phyloP scores from a whole-genome alignment of 2,888 invertebrate genomes.

The Hypsopygia costalis region DNA sequence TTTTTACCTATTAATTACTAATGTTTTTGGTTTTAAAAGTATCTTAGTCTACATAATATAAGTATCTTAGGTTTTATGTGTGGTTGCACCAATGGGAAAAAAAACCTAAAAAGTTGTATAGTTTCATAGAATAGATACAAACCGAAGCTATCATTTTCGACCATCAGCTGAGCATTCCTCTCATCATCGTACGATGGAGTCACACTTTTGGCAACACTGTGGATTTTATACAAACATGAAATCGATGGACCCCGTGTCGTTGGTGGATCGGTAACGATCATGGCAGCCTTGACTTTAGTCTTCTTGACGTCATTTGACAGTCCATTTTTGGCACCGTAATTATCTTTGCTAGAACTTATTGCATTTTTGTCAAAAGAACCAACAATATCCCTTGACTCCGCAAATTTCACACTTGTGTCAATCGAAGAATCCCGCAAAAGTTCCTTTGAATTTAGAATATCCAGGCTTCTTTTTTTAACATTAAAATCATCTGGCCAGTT shows the following conservation, averaged over 20 bases:
- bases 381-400: conserved; percentile 37
- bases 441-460: conserved; percentile 46
- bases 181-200: conserved; percentile 64
- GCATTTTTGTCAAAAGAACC: conserved; percentile 37
- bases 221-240: conserved; percentile 61
- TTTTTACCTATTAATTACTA: too few species aligned
- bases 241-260: conserved; percentile 49
- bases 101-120: too few species aligned
- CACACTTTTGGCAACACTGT: conserved; percentile 55
- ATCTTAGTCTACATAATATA: too few species aligned
- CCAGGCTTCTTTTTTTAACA: conserved; percentile 48
- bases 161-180: conserved; percentile 48
- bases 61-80: too few species aligned
- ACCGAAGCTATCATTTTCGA: conserved; percentile 63
- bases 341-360: conserved; percentile 39
- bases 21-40: too few species aligned
- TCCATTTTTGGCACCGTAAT: conserved; percentile 35
- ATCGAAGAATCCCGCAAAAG: conserved; percentile 32
- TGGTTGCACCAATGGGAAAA: too few species aligned
- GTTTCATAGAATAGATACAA: conserved; percentile 28
- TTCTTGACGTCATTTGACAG: conserved; percentile 39
- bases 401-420: conserved; percentile 33
- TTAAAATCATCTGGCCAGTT: conserved; percentile 21
- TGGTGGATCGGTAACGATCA: conserved; percentile 37
- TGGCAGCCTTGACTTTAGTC: conserved; percentile 46